Evolutionary conservation across 2,113 vertebrate species (phyloP).

Genomic region (Fukomys damarensis): DNA sequence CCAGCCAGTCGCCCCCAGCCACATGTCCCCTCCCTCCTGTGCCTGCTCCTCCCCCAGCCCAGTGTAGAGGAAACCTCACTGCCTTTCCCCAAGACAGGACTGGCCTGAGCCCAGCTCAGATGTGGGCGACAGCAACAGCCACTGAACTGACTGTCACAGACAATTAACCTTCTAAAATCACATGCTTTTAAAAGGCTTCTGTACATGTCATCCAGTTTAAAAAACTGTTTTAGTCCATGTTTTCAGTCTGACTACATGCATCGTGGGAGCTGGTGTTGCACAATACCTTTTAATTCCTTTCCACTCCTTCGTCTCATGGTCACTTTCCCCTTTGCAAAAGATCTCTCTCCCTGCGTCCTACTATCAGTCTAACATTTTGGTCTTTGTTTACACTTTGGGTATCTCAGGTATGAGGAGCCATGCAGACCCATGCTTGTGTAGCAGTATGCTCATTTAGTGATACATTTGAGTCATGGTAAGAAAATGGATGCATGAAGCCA

Average conservation of each 20-base stretch:
- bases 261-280: not conserved
- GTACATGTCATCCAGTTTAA: not conserved
- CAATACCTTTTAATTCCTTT: not conserved
- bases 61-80: not conserved
- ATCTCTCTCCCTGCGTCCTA: not conserved
- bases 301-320: not conserved
- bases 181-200: not conserved
- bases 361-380: not conserved
- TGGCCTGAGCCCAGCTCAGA: not conserved
- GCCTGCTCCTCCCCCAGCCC: not conserved
- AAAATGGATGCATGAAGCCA: not conserved
- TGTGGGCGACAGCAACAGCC: not conserved
- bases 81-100: too few relatives aligned
- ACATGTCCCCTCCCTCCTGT: too few relatives aligned
- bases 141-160: not conserved
- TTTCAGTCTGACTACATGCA: not conserved
- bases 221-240: not conserved
- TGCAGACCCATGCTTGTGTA: not conserved
- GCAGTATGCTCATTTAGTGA: not conserved
- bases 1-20: too few relatives aligned
- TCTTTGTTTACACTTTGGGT: not conserved
- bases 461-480: not conserved
- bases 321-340: not conserved
- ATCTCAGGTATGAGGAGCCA: not conserved
- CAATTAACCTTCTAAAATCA: not conserved